Evolutionary conservation across 64 coral and sea anemone species (phyloP), one percentile per base, ranked within the genome.

Genomic region (Montipora efflorescens): DNA sequence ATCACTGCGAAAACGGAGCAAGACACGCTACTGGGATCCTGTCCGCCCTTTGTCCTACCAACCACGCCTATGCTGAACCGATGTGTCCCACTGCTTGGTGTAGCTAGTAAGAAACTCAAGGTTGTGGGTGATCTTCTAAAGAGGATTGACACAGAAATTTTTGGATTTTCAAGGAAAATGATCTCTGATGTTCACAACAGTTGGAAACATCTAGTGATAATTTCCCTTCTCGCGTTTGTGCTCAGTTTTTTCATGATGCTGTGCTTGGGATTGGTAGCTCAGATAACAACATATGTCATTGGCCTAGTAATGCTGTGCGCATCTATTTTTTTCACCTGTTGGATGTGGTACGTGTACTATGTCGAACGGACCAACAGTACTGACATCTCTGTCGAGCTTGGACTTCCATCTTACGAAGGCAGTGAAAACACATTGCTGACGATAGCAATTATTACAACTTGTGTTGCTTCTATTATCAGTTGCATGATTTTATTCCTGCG

Each of bases 231-330:
- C 7, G 88, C 88, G 44, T 78, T 90, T 64, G 88, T 79, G 52
- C 88, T 90, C 77, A 90, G 88, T 79, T 90, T 90, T 64, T 47
- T 90, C 4, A 90, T 90, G 74, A 90, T 90, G 88, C 22, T 90
- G 88, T 90, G 88, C 77, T 79, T 90, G 75, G 88, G 88, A 20
- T 22, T 90, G 10, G 4, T 90, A 61, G 75, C 75, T 23, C 88
- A 90, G 74, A 79, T 90, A 79, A 90, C 88, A 66, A 79, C 77
- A 14, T 90, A 90, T 75, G 53, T 79, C 44, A 79, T 47, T 59
- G 75, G 88, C 48, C 74, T 79, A 19, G 75, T 66, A 22, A 61
- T 90, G 11, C 16, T 90, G 14, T 68, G 74, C 8, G 86, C 18
- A 14, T 48, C 67, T 53, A 10, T 88, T 76, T 48, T 88, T 6